Evolutionary conservation across 2,113 vertebrate genomes (phyloP), one percentile per base, ranked within the genome.

Genomic region (Callithrix jacchus): DNA sequence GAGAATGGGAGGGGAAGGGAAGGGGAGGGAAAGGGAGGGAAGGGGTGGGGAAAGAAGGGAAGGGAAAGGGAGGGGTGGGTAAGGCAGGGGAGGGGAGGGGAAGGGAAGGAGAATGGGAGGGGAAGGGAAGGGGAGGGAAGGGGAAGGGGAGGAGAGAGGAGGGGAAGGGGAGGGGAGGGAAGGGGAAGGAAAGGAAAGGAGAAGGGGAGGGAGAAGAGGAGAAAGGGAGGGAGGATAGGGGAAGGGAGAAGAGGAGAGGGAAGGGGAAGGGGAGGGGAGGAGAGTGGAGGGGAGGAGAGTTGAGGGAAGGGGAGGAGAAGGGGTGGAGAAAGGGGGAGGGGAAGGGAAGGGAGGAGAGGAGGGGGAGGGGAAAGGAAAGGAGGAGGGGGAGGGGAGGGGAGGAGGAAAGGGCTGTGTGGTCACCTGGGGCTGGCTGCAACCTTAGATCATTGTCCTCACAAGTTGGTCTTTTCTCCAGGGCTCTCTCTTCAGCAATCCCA

Each of bases 191-290:
- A 58, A 58, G 21, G 54, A 18, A 54, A 20, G 0, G 21, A 45
- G 56, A 25, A 58, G 56, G 21, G 21, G 3, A 58, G 21, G 56
- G 56, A n/a, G n/a, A n/a, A n/a, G 21, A 23, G 20, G 20, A 6
- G 6, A 7, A 45, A 6, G 45, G 45, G 1, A 45, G 20, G 7
- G 8, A 0, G 54, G 54, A 2, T 17, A 8, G 6, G 21, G 7
- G 21, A 2, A 3, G 54, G 21, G 8, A 6, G 6, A 13, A 13
- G 2, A 4, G 16, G 3, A 12, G 14, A 16, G 13, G 13, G 6
- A 6, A 5, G 2, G 8, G 52, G 18, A 1, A 3, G 7, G 54
- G 54, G 0, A 56, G 6, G 54, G 20, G 6, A 21, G 1, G 2
- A 2, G 9, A 1, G 18, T n/a, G 20, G 8, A 20, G 54, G 8